Percentiles rank a stretch among this genome's conserved stretches.
phyloP scores from a whole-genome alignment of 2,888 invertebrate species.

The Limnephilus rhombicus region DNA sequence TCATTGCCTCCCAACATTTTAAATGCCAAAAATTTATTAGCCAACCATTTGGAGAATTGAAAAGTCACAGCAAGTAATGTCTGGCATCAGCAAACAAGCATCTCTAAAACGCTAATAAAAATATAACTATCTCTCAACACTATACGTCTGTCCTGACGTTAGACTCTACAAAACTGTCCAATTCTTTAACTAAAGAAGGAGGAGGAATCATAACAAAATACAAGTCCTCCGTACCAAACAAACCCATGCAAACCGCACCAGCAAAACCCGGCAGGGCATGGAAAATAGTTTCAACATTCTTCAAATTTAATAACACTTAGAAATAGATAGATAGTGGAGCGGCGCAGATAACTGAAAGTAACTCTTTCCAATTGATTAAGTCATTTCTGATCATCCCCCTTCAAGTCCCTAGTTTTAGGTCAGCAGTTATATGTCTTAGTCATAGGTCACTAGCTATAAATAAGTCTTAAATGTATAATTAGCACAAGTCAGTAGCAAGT shows the following conservation, averaged over 20 bases:
- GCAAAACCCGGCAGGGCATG: background rate
- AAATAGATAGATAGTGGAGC: background rate
- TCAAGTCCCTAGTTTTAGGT: background rate
- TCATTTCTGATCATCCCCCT: background rate
- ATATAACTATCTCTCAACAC: background rate
- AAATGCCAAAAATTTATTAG: background rate
- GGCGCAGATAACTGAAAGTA: background rate
- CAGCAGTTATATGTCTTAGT: no score
- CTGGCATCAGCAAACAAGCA: background rate
- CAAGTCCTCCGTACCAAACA: background rate
- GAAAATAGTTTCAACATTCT: background rate
- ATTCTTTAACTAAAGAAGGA: background rate
- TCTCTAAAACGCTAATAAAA: background rate
- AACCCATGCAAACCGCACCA: background rate
- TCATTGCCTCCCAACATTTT: background rate
- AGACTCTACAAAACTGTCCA: no score
- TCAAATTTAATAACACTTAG: no score
- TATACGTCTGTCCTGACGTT: background rate
- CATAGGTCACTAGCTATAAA: no score
- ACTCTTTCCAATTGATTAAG: background rate
- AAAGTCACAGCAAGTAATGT: background rate
- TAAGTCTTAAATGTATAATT: no score
- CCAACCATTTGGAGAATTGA: background rate
- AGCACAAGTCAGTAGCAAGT: no score
- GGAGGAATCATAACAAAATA: background rate